phyloP scores from a whole-genome alignment of 2,888 invertebrate species.

The Asteroscopus sphinx region DNA sequence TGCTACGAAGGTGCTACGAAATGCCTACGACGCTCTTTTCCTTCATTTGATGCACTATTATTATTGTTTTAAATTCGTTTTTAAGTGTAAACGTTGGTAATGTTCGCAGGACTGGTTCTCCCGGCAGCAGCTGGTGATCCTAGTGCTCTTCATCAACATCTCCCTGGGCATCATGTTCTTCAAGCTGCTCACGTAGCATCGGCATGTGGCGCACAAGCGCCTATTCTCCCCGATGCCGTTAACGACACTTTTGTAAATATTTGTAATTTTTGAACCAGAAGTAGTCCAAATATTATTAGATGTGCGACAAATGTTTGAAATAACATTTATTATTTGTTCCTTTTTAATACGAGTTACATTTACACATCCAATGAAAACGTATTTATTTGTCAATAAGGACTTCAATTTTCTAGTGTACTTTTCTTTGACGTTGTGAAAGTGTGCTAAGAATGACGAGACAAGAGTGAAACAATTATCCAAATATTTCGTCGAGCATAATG shows the following conservation, averaged over 20 bases:
- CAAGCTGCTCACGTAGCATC: conserved; percentile 98
- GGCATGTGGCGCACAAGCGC: conserved; percentile 86
- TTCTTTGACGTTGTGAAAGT: conserved; percentile 83
- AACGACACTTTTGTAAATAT: conserved; percentile 77
- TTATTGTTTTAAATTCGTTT: background rate
- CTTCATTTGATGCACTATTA: background rate
- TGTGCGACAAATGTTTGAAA: conserved; percentile 70
- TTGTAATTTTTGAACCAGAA: conserved; percentile 74
- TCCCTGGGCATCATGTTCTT: conserved; percentile 98
- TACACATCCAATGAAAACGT: conserved; percentile 65
- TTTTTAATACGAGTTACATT: conserved; percentile 63
- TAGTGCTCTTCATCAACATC: conserved; percentile 98
- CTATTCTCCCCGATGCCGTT: conserved; percentile 62
- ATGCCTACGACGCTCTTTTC: conserved; percentile 14
- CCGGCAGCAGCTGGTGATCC: conserved; percentile 97
- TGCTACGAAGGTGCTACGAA: conserved; percentile 49
- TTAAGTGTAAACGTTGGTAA: conserved; percentile 5
- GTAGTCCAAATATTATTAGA: conserved; percentile 74
- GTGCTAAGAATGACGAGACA: conserved; percentile 77
- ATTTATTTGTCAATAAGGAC: conserved; percentile 78
- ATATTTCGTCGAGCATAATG: conserved; percentile 70
- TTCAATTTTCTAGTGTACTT: conserved; percentile 85
- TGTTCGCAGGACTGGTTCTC: conserved; percentile 97
- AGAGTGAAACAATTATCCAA: conserved; percentile 75
- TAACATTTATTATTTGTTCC: conserved; percentile 72